Conservation (phyloP, 2,797 vertebrate genomes). For the Delichon dasypus region DNA sequence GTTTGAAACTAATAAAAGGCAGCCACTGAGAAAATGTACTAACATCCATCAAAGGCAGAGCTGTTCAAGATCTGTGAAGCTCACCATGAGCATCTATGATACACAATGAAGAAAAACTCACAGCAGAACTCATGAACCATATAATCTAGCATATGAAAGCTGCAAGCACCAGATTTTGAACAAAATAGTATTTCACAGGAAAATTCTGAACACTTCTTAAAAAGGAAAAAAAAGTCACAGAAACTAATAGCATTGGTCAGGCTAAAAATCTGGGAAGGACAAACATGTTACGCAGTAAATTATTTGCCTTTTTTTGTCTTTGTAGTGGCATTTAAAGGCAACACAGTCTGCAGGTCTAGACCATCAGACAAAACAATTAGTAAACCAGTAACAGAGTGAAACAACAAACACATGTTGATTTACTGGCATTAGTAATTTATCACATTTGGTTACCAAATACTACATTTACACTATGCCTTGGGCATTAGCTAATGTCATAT, state of each 20-base stretch:
- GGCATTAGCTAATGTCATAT: not conserved
- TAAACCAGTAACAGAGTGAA: not conserved
- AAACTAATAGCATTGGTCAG: conserved; percentile 25
- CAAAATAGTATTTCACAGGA: conserved; percentile 58
- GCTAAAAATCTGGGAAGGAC: conserved; percentile 39
- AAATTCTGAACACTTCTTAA: not conserved
- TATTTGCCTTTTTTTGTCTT: not conserved
- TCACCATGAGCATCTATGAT: conserved; percentile 30
- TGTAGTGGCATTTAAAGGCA: not conserved
- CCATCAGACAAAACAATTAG: not conserved
- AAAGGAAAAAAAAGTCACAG: not conserved
- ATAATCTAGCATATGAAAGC: conserved; percentile 48
- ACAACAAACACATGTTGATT: not conserved
- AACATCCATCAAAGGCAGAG: conserved; percentile 63
- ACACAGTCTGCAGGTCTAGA: not conserved
- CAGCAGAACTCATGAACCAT: conserved; percentile 45
- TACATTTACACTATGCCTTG: not conserved
- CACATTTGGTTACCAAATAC: not conserved
- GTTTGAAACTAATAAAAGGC: conserved; percentile 74
- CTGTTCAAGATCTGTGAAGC: conserved; percentile 31
- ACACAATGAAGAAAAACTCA: conserved; percentile 48
- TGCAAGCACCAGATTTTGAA: conserved; percentile 22
- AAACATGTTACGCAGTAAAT: not conserved
- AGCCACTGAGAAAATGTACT: conserved; percentile 66
- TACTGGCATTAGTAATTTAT: not conserved